phyloP scores from a whole-genome alignment of 2,797 vertebrate genomes.

The Coregonus suidteri region DNA sequence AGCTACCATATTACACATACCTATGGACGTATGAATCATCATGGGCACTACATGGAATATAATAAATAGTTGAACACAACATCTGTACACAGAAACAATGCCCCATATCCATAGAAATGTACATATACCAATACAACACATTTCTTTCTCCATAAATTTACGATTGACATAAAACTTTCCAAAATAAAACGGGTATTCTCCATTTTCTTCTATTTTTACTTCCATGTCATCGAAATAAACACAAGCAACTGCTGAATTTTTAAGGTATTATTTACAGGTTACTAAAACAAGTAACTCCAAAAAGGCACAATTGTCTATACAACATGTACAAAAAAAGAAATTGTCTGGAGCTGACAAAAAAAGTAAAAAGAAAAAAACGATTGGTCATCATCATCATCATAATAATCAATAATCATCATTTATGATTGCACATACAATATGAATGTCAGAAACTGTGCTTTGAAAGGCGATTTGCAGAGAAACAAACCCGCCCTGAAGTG shows the following conservation, averaged over 20 bases:
- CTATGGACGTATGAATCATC: slow-evolving; percentile 85
- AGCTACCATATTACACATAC: slow-evolving; percentile 93
- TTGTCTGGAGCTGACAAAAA: slow-evolving; percentile 84
- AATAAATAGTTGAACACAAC: slow-evolving; percentile 99
- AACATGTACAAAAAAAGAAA: slow-evolving; percentile 95
- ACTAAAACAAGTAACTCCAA: slow-evolving; percentile 92
- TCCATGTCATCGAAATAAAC: slow-evolving; percentile 80
- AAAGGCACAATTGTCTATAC: slow-evolving; percentile 99
- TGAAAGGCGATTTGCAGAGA: slow-evolving; percentile 82
- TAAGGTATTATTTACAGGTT: slow-evolving; percentile 93
- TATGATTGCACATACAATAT: slow-evolving; percentile 96
- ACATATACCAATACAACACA: slow-evolving; percentile 98
- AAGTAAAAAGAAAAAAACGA: slow-evolving; percentile 74
- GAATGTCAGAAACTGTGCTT: slow-evolving; percentile 98
- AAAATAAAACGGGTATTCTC: slow-evolving; percentile 73
- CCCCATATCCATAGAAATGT: slow-evolving; percentile 95
- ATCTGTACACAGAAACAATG: slow-evolving; percentile 95
- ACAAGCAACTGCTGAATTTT: slow-evolving; percentile 89
- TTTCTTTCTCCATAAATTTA: slow-evolving; percentile 83
- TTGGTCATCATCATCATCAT: slow-evolving; percentile 84
- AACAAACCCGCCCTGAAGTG: slow-evolving; percentile 82
- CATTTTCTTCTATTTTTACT: slow-evolving; percentile 62
- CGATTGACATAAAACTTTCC: slow-evolving; percentile 80
- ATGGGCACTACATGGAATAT: slow-evolving; percentile 94
- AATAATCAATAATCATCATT: slow-evolving; percentile 64